Conservation (phyloP, 53 echinoderm and acorn worm genomes). For the Echinarachnius parma region DNA sequence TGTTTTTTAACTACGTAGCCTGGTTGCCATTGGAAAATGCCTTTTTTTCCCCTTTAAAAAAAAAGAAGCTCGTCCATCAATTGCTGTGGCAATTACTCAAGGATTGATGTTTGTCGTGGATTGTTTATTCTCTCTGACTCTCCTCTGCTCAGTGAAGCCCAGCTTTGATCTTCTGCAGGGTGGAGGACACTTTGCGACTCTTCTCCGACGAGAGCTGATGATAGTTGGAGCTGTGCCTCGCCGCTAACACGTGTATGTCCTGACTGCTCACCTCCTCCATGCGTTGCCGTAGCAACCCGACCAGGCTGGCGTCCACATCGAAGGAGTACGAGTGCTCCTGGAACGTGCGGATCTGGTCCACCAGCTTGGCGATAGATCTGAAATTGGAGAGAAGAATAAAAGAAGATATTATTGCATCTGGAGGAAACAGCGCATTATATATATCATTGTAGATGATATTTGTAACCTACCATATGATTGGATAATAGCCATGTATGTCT, state of each 20-base stretch:
- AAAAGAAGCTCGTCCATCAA: too few relatives aligned
- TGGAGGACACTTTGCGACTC: constrained; percentile 60
- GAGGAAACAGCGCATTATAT: too few relatives aligned
- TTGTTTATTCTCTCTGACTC: background rate
- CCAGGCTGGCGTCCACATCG: constrained; percentile 56
- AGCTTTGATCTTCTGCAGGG: constrained; percentile 78
- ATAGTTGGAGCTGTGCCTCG: constrained; percentile 75
- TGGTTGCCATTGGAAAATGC: too few relatives aligned
- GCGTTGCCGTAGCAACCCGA: constrained; percentile 55
- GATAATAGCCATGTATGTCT: too few relatives aligned
- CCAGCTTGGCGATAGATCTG: constrained; percentile 85
- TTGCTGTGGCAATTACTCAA: too few relatives aligned
- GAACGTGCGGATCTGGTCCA: constrained; percentile 86
- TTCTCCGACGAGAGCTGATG: constrained; percentile 72
- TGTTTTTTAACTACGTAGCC: too few relatives aligned
- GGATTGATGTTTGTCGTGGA: background rate
- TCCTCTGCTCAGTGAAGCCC: constrained; percentile 40
- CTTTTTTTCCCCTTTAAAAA: too few relatives aligned
- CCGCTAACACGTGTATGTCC: constrained; percentile 86
- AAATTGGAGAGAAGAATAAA: too few relatives aligned
- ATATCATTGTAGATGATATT: too few relatives aligned
- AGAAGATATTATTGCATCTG: too few relatives aligned
- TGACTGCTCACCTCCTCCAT: constrained; percentile 63
- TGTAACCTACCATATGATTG: too few relatives aligned
- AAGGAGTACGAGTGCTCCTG: constrained; percentile 73